Evolutionary conservation across 2,888 invertebrate species (phyloP), one percentile per base, ranked within the genome.

Genomic region (Horisme vitalbata): DNA sequence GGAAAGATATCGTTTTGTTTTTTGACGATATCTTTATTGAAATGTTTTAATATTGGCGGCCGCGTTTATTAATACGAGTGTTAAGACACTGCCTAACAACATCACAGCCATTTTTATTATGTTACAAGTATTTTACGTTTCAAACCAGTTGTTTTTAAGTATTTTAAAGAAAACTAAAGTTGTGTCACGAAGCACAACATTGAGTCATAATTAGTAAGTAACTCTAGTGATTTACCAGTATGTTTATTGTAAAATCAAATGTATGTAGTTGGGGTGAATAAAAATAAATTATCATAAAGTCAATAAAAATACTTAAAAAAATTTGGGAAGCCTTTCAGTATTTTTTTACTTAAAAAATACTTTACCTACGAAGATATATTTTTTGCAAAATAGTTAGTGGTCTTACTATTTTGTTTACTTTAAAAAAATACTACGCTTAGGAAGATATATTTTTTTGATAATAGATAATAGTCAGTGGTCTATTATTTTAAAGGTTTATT

Each of bases 141-240:
- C 12, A 20, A 13, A 30, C 13, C 33, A 48, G 12, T 21, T 55
- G 55, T 38, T 59, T n/a, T 44, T 56, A 48, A 52, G 48, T 52
- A 38, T 51, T 44, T 45, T 59, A 47, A 48, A 32, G 39, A 23
- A 51, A 47, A 57, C 31, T 36, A 38, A 50, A 39, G 79, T 81
- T 80, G 80, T 76, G 74, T 69, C 48, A 45, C 38, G 45, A 45
- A 52, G 45, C 69, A 69, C 79, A 81, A 79, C 75, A 73, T 68
- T 68, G 72, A 85, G 85, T 85, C 86, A 85, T 71, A 72, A 59
- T 72, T 49, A 39, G 61, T 63, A 75, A 62, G 37, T 41, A 58
- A 63, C 63, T 65, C 62, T 66, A 71, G 71, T 64, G 47, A 61
- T 74, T 68, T 79, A 80, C 76, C 75, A 76, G 69, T 72, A 68